Evolutionary conservation across 2,888 invertebrate genomes (phyloP).

Genomic region (Portevinia maculata): DNA sequence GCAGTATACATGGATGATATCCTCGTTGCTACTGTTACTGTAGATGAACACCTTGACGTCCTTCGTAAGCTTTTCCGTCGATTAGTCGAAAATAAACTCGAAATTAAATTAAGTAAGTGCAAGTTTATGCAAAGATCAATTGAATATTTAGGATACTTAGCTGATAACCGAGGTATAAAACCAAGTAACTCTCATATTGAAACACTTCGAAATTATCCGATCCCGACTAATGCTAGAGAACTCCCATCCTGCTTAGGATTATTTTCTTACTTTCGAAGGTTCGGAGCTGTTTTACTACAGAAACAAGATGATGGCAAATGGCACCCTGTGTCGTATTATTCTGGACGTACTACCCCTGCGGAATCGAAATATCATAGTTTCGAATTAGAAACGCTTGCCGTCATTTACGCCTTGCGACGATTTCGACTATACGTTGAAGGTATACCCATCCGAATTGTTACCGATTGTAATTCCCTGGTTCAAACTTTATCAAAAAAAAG

Average conservation of each 20-base stretch:
- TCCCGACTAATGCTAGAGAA: slow-evolving; percentile 24
- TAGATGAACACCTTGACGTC: slow-evolving; percentile 27
- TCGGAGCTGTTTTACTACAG: slow-evolving; percentile 76
- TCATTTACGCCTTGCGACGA: no score
- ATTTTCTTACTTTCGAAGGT: slow-evolving; percentile 21
- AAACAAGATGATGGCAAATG: slow-evolving; percentile 70
- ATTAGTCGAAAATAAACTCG: slow-evolving; percentile 13
- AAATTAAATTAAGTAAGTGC: slow-evolving; percentile 33
- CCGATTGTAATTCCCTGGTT: slow-evolving; percentile 76
- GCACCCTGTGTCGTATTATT: slow-evolving; percentile 77
- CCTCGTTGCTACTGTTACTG: slow-evolving; percentile 30
- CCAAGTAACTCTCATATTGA: slow-evolving; percentile 33
- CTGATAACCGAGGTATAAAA: slow-evolving; percentile 28
- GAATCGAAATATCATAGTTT: slow-evolving; percentile 77
- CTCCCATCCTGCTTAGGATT: slow-evolving; percentile 15
- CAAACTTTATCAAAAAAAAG: slow-evolving; percentile 68
- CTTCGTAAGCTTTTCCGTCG: slow-evolving; percentile 26
- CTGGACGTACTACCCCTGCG: slow-evolving; percentile 75
- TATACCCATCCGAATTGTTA: slow-evolving; percentile 75
- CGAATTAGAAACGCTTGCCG: slow-evolving; percentile 77
- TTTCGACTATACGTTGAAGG: slow-evolving; percentile 76
- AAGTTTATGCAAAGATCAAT: slow-evolving; percentile 13
- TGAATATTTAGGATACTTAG: slow-evolving; percentile 51
- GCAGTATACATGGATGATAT: slow-evolving; percentile 61
- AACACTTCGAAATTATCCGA: slow-evolving; percentile 41